Percentiles rank a stretch among this genome's conserved stretches.
phyloP scores from a whole-genome alignment of 2,113 vertebrate species.

The Stigmatopora argus region DNA sequence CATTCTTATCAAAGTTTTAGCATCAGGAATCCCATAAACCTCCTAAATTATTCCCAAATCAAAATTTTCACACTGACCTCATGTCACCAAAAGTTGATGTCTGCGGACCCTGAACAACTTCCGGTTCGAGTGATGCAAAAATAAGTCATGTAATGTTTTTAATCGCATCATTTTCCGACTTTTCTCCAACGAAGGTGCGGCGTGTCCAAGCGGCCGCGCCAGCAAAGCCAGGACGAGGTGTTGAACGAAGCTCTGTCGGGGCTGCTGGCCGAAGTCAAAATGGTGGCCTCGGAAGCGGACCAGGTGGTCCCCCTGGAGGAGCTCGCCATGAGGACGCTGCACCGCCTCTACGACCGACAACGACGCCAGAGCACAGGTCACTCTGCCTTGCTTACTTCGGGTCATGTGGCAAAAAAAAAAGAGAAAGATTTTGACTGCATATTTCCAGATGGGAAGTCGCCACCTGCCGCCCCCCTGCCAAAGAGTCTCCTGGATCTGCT shows the following conservation, averaged over 20 bases:
- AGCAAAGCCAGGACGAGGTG: conserved; percentile 73
- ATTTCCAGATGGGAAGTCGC: conserved; percentile 73
- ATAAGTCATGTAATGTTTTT: too few relatives aligned
- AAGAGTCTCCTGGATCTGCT: conserved; percentile 86
- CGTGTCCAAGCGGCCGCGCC: conserved; percentile 67
- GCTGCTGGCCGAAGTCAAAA: conserved; percentile 87
- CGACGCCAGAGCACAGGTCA: conserved; percentile 71
- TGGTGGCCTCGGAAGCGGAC: conserved; percentile 79
- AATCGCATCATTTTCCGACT: too few relatives aligned
- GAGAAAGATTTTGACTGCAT: background rate
- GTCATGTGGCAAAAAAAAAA: too few relatives aligned
- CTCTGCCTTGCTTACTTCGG: background rate
- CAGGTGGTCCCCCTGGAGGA: conserved; percentile 86
- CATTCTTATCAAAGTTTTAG: too few relatives aligned
- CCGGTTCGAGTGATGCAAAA: too few relatives aligned
- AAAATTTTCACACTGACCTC: too few relatives aligned
- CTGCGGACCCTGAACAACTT: too few relatives aligned
- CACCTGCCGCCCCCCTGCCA: conserved; percentile 81
- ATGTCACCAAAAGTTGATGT: too few relatives aligned
- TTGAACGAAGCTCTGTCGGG: conserved; percentile 75
- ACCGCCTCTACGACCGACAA: conserved; percentile 64
- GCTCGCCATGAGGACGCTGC: conserved; percentile 81
- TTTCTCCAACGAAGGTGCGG: conserved; percentile 76
- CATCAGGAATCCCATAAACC: too few relatives aligned
- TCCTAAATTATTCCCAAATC: too few relatives aligned